Evolutionary conservation across 2,113 vertebrate genomes (phyloP), one percentile per base, ranked within the genome.

Genomic region (Paradisaea rubra): DNA sequence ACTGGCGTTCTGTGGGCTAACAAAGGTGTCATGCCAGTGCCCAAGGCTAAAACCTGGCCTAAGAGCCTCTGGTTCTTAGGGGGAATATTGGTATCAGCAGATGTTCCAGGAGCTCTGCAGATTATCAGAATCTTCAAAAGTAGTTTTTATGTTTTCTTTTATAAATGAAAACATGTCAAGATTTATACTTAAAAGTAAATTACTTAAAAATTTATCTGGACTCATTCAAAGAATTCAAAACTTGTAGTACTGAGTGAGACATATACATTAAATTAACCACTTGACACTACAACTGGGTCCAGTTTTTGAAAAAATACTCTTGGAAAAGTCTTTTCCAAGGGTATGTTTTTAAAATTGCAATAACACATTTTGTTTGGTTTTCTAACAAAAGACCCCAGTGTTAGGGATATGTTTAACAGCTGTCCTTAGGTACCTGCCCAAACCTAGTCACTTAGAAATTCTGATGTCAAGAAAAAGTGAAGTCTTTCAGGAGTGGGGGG

Each of bases 1-100:
- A 3, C 10, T 5, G 33, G 5, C 2, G 0, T 42, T 24, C 33
- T 74, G 21, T 10, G 52, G 56, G 49, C 4, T 33, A 6, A 7
- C 52, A n/a, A 7, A 9, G 53, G 33, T 7, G 15, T 15, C 44
- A 1, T 12, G 2, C 35, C 80, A 8, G 15, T 9, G 33, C 2
- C 6, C 9, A 7, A 6, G 74, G 28, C 25, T 31, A 3, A 44
- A 12, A 9, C 25, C 10, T 9, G 80, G 19, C 56, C 71, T 3
- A 0, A 37, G 83, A 78, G 59, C 70, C 73, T n/a, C 50, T 22
- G 47, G 23, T 37, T 37, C 37, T 37, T 37, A 37, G 37, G 59
- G 30, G 74, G 41, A 57, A 1, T 30, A 5, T 5, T 11, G 44
- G 12, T 13, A 10, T 7, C 53, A 15, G 64, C 0, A 0, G 2